Percentiles rank a stretch among this genome's conserved stretches.
phyloP scores from a whole-genome alignment of 1,140 invertebrate genomes.

The Lasaia peninsularis region DNA sequence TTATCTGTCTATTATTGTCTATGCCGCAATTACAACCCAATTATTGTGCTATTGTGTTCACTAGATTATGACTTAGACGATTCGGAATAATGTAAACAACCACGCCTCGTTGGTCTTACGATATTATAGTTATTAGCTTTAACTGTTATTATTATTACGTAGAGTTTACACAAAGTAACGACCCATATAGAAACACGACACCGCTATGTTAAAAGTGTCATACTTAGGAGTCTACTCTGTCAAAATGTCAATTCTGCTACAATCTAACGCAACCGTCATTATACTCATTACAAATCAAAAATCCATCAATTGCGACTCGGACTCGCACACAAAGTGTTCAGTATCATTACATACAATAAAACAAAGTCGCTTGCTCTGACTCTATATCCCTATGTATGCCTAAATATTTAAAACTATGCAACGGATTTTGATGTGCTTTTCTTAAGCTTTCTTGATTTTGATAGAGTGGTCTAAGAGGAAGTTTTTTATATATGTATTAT shows the following conservation, averaged over 20 bases:
- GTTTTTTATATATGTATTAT: too few relatives aligned
- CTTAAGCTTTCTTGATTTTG: too few relatives aligned
- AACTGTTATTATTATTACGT: conserved; percentile 6
- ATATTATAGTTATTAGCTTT: conserved; percentile 12
- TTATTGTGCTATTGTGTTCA: conserved; percentile 36
- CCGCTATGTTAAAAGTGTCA: neutral
- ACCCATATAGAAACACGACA: neutral
- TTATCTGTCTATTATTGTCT: conserved; percentile 36
- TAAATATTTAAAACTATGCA: too few relatives aligned
- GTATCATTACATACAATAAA: too few relatives aligned
- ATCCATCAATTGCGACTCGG: too few relatives aligned
- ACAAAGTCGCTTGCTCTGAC: too few relatives aligned
- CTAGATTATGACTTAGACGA: conserved; percentile 32
- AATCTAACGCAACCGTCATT: too few relatives aligned
- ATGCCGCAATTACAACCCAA: conserved; percentile 40
- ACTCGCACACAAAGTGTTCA: too few relatives aligned
- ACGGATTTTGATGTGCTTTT: too few relatives aligned
- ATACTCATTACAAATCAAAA: too few relatives aligned
- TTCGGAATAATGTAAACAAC: conserved; percentile 28
- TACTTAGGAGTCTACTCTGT: neutral
- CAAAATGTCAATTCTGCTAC: neutral
- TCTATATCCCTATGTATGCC: too few relatives aligned
- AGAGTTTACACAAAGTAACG: conserved; percentile 6
- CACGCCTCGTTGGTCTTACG: conserved; percentile 26
- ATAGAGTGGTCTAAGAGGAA: too few relatives aligned